Percentiles rank a stretch among this genome's conserved stretches.
Conservation (phyloP, 2,888 invertebrate species). For the Hydrotaea cyrtoneurina region DNA sequence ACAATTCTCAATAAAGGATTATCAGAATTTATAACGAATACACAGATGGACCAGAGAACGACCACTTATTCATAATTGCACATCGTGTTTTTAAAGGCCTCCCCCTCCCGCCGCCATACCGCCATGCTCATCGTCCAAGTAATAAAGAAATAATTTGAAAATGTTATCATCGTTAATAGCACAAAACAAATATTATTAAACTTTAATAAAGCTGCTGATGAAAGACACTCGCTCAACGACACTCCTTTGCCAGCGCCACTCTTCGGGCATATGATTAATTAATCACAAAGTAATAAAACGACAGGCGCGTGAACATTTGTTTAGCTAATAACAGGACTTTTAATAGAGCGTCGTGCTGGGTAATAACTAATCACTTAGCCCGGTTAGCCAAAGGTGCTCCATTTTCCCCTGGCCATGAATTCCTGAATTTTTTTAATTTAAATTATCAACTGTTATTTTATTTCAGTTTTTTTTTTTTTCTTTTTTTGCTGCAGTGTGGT, state of each 20-base stretch:
- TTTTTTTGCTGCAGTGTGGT: background rate
- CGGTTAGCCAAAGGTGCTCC: background rate
- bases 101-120: background rate
- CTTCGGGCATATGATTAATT: background rate
- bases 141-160: background rate
- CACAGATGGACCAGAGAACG: no score
- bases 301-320: background rate
- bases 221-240: background rate
- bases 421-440: background rate
- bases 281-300: background rate
- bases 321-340: background rate
- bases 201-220: background rate
- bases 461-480: no score
- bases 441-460: background rate
- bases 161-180: background rate
- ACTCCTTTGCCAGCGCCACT: background rate
- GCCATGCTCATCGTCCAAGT: background rate
- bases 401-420: background rate
- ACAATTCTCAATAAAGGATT: slow-evolving; percentile 7
- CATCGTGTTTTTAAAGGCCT: background rate
- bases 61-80: background rate
- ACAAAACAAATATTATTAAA: background rate
- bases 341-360: background rate
- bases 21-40: background rate
- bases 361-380: background rate